Evolutionary conservation across 2,888 invertebrate species (phyloP), one percentile per base, ranked within the genome.

Genomic region (Callinectes sapidus): DNA sequence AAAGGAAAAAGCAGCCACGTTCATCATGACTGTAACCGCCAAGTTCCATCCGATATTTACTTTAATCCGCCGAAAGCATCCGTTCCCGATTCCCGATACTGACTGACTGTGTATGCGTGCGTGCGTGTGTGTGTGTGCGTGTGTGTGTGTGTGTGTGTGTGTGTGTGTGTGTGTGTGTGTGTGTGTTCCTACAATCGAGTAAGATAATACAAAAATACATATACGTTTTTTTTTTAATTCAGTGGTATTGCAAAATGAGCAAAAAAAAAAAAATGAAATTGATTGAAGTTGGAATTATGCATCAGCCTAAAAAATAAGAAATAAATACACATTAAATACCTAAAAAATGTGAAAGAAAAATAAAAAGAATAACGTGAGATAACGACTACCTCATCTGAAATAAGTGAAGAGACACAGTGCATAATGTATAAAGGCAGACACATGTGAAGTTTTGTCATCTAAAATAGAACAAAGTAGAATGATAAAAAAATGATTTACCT

Each of bases 61-160:
- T 61, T 61, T 61, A 61, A 61, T 61, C 61, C 61, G 18, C 1
- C 18, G 2, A 61, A 18, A 61, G 61, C 61, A 61, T 61, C 61
- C 23, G 61, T 61, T 61, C 61, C 61, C 61, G 61, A 61, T 61
- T 61, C 61, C 61, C 61, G 18, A 61, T 61, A 61, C 61, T 61
- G n/a, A 28, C n/a, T 2, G 71, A 8, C 8, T 23, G 71, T 71
- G 71, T 71, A 28, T 71, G 71, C 5, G 71, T 71, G 71, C 28
- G 71, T 71, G 71, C 5, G 71, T 71, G 71, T 71, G 71, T 71
- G 71, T 23, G 71, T 71, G 71, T 71, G 71, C 28, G 71, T 71
- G 71, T 71, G 71, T 61, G 61, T 61, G 61, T 61, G 61, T 61
- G 61, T 61, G 61, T 61, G 61, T 61, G 61, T 61, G 61, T 61